Evolutionary conservation across 2,888 invertebrate species (phyloP), one percentile per base, ranked within the genome.

Genomic region (Dromius quadrimaculatus): DNA sequence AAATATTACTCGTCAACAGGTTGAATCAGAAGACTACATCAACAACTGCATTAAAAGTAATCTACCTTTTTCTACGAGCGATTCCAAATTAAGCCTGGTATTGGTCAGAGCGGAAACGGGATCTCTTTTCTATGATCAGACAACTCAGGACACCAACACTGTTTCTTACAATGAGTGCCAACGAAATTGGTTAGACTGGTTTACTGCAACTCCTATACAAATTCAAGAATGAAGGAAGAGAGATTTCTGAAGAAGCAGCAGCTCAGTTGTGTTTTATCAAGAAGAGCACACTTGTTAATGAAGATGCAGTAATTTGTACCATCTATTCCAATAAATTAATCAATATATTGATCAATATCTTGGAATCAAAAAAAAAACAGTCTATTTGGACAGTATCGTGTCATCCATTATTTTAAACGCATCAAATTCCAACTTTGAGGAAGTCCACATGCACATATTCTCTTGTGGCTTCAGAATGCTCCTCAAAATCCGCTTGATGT

Each of bases 51-150:
- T 79, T 20, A 77, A 80, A 76, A 73, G 74, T 47, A 76, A 82
- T 71, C 74, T 81, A 11, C 77, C 80, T 28, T 81, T 81, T n/a
- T 76, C 73, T 81, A 22, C 71, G 75, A 8, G 76, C 73, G 1
- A 77, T 82, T 59, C 81, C 80, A 72, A 82, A 81, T 76, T 81
- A 80, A 36, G 41, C 8, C n/a, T 15, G 15, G 73, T 82, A 76
- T 75, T 81, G 82, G 82, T 34, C 76, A 23, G 71, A 76, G 59
- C 71, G 79, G 0, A 81, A 81, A 77, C 77, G 74, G 75, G 79
- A 81, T 74, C 73, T 81, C 34, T 81, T 81, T 62, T 79, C 80
- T n/a, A 81, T 81, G 78, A 82, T 82, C 19, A 47, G 80, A 15
- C 80, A 82, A 74, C 72, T 76, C 13, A 80, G 80, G 4, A 74